Conservation (phyloP, 2,113 vertebrate genomes). For the Syngnathus floridae region DNA sequence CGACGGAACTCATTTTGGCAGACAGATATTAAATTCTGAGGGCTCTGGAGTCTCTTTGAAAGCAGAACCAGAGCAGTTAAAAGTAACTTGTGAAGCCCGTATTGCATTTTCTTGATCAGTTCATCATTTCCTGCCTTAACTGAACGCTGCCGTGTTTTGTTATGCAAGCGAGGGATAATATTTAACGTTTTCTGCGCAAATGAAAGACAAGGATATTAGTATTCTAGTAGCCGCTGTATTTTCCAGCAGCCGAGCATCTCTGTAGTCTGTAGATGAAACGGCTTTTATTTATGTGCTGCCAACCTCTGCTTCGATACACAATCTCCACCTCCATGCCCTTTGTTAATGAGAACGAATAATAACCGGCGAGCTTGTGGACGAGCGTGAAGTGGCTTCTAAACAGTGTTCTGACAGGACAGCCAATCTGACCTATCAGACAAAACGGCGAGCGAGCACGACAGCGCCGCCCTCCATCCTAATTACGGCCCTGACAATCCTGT, state of each 20-base stretch:
- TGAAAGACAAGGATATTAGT: constrained; percentile 27
- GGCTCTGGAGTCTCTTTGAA: constrained; percentile 35
- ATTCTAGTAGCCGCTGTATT: constrained; percentile 42
- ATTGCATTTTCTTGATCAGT: constrained; percentile 23
- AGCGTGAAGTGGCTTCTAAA: constrained; percentile 39
- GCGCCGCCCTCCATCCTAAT: constrained; percentile 36
- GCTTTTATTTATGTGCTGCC: constrained; percentile 6
- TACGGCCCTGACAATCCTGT: constrained; percentile 44
- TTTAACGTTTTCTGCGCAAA: constrained; percentile 15
- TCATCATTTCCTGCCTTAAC: constrained; percentile 39
- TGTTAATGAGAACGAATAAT: constrained; percentile 58
- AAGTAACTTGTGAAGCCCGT: constrained; percentile 31
- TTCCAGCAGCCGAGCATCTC: constrained; percentile 32
- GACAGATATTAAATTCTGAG: constrained; percentile 39
- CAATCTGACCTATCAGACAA: constrained; percentile 37
- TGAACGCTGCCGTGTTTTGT: not conserved
- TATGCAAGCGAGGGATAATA: constrained; percentile 15
- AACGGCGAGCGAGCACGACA: constrained; percentile 10
- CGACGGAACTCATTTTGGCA: constrained; percentile 49
- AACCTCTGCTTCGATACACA: constrained; percentile 21
- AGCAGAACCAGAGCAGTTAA: constrained; percentile 21
- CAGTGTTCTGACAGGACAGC: constrained; percentile 40
- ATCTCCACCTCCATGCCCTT: constrained; percentile 33
- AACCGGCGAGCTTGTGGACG: constrained; percentile 21
- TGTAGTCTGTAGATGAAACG: constrained; percentile 31